These are phyloP conservation scores for Phalacrocorax pelagicus DNA, from an alignment of 2,113 vertebrate species.

Conservation along the genomic window DNA sequence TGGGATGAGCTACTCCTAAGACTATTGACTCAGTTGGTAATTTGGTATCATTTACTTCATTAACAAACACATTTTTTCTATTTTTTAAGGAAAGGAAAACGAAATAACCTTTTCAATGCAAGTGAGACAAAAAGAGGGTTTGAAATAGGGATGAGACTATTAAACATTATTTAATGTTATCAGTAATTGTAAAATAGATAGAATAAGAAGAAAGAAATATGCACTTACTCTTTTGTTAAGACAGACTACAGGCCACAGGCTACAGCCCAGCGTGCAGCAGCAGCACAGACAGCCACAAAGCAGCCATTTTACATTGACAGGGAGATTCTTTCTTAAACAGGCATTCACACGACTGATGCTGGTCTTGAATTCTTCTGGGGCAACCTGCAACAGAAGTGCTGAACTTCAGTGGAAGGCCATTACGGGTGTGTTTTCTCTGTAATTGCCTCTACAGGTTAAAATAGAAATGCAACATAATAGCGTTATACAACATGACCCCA, in stretches of 20 bases:
- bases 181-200: neutral
- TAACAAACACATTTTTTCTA: neutral
- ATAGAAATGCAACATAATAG: neutral
- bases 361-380: constrained; percentile 98
- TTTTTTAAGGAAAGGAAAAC: neutral
- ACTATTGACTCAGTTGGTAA: neutral
- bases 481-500: too few species aligned
- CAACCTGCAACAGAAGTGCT: constrained; percentile 81
- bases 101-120: neutral
- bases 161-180: neutral
- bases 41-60: neutral
- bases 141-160: neutral
- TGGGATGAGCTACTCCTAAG: neutral
- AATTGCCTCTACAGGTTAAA: neutral
- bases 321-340: constrained; percentile 95
- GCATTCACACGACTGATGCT: constrained; percentile 92
- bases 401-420: neutral
- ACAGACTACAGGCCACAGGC: constrained; percentile 98
- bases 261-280: constrained; percentile 97
- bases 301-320: constrained; percentile 96
- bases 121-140: neutral
- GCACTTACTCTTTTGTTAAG: constrained; percentile 97
- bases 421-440: neutral
- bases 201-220: neutral
- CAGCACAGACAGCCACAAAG: constrained; percentile 98